Conservation (phyloP, 2,888 invertebrate genomes). For the Caenorhabditis macrosperma region DNA sequence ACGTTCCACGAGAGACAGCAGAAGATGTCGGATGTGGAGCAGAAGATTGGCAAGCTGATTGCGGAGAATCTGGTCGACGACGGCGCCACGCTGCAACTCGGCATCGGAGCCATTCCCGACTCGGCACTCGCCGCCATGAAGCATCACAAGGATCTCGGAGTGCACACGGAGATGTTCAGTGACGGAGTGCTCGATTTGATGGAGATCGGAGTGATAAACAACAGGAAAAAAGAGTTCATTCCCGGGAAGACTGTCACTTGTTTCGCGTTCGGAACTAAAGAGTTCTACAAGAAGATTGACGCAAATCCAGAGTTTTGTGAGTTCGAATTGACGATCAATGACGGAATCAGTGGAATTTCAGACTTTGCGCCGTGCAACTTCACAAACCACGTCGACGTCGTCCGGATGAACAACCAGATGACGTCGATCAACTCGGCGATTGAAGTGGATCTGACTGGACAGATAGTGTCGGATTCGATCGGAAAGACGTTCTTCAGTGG, state of each 20-base stretch:
- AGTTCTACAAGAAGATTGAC: conserved; percentile 92
- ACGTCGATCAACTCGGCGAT: conserved; percentile 97
- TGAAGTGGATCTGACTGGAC: conserved; percentile 94
- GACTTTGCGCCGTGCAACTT: conserved; percentile 66
- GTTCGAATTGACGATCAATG: conserved; percentile 1
- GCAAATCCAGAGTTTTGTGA: conserved; percentile 88
- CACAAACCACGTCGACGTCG: conserved; percentile 78
- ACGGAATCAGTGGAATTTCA: not conserved
- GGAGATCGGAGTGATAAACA: conserved; percentile 90
- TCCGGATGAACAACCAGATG: conserved; percentile 86
- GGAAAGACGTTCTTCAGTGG: conserved; percentile 86
- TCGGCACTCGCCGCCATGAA: conserved; percentile 89
- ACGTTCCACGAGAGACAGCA: conserved; percentile 35
- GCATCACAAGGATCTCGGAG: conserved; percentile 92
- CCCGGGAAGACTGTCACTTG: conserved; percentile 82
- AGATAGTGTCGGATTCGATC: conserved; percentile 93
- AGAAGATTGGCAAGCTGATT: conserved; percentile 86
- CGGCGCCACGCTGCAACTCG: conserved; percentile 93
- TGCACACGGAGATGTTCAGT: conserved; percentile 97
- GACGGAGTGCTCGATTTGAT: conserved; percentile 93
- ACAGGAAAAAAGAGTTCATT: conserved; percentile 85
- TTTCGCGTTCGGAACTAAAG: conserved; percentile 91
- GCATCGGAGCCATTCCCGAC: conserved; percentile 96
- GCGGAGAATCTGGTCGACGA: conserved; percentile 92
- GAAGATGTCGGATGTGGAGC: conserved; percentile 44